Conservation (phyloP, 2,797 vertebrate genomes). For the Euthynnus affinis region DNA sequence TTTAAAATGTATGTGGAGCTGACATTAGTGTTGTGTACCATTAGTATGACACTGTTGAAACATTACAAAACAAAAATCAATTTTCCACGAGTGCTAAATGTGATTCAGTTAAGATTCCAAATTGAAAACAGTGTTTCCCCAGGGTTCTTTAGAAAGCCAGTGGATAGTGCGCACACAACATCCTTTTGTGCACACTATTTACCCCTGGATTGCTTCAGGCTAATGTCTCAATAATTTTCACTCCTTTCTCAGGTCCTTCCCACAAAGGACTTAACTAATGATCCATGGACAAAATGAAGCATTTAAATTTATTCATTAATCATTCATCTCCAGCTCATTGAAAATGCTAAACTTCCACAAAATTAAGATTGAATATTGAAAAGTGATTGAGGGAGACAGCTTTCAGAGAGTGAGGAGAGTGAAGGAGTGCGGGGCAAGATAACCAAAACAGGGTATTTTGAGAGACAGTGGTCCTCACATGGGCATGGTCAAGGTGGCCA, state of each 20-base stretch:
- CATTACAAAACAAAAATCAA: slow-evolving; percentile 80
- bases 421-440: slow-evolving; percentile 81
- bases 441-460: slow-evolving; percentile 87
- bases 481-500: slow-evolving; percentile 91
- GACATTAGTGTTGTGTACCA: slow-evolving; percentile 53
- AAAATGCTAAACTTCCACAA: slow-evolving; percentile 99
- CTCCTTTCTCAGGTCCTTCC: slow-evolving; percentile 99
- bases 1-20: slow-evolving; percentile 42
- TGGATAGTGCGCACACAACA: slow-evolving; percentile 87
- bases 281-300: slow-evolving; percentile 99
- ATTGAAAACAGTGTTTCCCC: slow-evolving; percentile 87
- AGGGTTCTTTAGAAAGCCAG: slow-evolving; percentile 87
- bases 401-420: slow-evolving; percentile 81
- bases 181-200: slow-evolving; percentile 98
- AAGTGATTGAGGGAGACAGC: slow-evolving; percentile 99
- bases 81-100: slow-evolving; percentile 81
- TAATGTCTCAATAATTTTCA: slow-evolving; percentile 99
- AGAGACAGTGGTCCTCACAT: slow-evolving; percentile 78
- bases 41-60: slow-evolving; percentile 67
- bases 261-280: slow-evolving; percentile 99
- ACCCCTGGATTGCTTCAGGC: slow-evolving; percentile 99
- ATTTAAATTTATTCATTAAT: slow-evolving; percentile 99
- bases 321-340: slow-evolving; percentile 99
- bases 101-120: slow-evolving; percentile 84
- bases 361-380: slow-evolving; percentile 99